These are phyloP conservation scores for Ylistrum balloti DNA, from an alignment of 1,140 invertebrate genomes.

Conservation along the genomic window DNA sequence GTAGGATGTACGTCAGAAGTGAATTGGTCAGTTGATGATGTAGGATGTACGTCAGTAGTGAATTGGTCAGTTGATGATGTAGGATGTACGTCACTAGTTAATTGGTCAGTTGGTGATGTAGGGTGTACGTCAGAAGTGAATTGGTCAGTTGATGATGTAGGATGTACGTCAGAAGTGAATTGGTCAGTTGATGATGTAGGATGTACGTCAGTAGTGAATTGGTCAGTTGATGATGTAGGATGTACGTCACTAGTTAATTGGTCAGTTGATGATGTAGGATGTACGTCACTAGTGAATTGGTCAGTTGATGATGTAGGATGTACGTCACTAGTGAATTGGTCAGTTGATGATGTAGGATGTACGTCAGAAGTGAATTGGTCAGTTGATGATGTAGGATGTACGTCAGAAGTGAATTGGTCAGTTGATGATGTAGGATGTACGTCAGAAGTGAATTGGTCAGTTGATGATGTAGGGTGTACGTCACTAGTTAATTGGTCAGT, in stretches of 20 bases:
- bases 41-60: background rate
- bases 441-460: background rate
- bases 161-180: background rate
- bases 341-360: background rate
- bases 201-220: background rate
- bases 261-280: background rate
- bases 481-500: background rate
- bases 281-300: background rate
- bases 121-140: no score
- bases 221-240: background rate
- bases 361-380: no score
- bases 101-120: no score
- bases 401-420: background rate
- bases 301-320: background rate
- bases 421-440: background rate
- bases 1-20: background rate
- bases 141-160: background rate
- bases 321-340: background rate
- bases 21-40: background rate
- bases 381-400: no score
- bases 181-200: background rate
- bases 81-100: no score
- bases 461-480: background rate
- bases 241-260: background rate
- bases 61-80: background rate